A percentile compares a stretch with the other conserved stretches of the same genome.
These are phyloP conservation scores for Rhynchophorus ferrugineus DNA, from an alignment of 1,140 invertebrate genomes.

Conservation along the genomic window DNA sequence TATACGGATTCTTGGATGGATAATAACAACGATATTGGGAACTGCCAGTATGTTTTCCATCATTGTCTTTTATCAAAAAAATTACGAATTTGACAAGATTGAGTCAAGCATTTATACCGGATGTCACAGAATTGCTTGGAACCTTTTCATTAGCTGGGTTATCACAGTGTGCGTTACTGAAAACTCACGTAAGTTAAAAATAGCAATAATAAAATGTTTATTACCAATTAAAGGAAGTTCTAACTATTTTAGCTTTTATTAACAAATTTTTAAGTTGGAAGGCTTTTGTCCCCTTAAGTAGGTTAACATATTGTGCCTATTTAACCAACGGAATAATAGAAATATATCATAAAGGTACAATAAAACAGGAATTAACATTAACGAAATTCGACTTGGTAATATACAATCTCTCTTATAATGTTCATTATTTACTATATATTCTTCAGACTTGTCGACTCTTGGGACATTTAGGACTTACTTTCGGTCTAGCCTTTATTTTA, in stretches of 20 bases:
- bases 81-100: constrained; percentile 48
- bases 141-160: constrained; percentile 59
- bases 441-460: constrained; percentile 47
- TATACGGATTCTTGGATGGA: constrained; percentile 50
- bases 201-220: neutral
- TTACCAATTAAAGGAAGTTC: neutral
- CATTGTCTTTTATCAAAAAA: constrained; percentile 52
- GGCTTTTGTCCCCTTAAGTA: constrained; percentile 54
- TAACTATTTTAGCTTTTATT: constrained; percentile 43
- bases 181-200: constrained; percentile 50
- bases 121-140: constrained; percentile 58
- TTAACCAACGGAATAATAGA: constrained; percentile 61
- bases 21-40: constrained; percentile 47
- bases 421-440: constrained; percentile 17
- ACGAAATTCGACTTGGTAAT: constrained; percentile 46
- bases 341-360: constrained; percentile 50
- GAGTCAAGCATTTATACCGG: constrained; percentile 59
- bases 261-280: constrained; percentile 56
- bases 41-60: constrained; percentile 52
- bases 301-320: constrained; percentile 63
- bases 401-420: constrained; percentile 20
- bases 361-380: constrained; percentile 47
- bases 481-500: constrained; percentile 52
- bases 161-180: constrained; percentile 63
- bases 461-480: constrained; percentile 52